phyloP scores from a whole-genome alignment of 2,888 invertebrate species.

The Parnassius glacialis region DNA sequence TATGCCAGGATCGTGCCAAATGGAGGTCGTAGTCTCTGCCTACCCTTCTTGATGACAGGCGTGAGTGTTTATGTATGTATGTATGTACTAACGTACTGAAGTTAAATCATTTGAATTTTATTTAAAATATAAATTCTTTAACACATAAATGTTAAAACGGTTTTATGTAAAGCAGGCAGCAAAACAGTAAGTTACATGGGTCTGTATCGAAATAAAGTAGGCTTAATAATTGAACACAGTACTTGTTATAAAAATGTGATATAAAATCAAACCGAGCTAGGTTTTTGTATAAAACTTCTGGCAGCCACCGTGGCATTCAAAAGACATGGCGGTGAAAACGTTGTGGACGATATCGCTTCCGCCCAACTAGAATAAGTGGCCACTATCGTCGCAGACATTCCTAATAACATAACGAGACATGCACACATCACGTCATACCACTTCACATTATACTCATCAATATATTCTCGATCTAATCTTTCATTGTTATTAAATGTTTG shows the following conservation, averaged over 20 bases:
- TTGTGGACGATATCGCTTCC: constrained; percentile 82
- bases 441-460: constrained; percentile 49
- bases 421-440: constrained; percentile 78
- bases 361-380: constrained; percentile 87
- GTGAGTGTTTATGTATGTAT: too few relatives aligned
- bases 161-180: too few relatives aligned
- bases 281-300: constrained; percentile 49
- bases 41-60: too few relatives aligned
- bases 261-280: constrained; percentile 5
- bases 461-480: constrained; percentile 36
- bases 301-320: constrained; percentile 81
- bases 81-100: too few relatives aligned
- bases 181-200: too few relatives aligned
- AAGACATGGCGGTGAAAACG: constrained; percentile 87
- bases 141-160: too few relatives aligned
- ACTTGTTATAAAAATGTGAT: not conserved
- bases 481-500: constrained; percentile 52
- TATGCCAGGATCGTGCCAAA: too few relatives aligned
- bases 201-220: too few relatives aligned
- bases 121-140: too few relatives aligned
- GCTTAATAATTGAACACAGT: too few relatives aligned
- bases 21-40: too few relatives aligned
- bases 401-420: constrained; percentile 81
- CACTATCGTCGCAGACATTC: constrained; percentile 82
- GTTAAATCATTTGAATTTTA: too few relatives aligned